phyloP scores from a whole-genome alignment of 2,113 vertebrate species.

The Lampris incognitus region DNA sequence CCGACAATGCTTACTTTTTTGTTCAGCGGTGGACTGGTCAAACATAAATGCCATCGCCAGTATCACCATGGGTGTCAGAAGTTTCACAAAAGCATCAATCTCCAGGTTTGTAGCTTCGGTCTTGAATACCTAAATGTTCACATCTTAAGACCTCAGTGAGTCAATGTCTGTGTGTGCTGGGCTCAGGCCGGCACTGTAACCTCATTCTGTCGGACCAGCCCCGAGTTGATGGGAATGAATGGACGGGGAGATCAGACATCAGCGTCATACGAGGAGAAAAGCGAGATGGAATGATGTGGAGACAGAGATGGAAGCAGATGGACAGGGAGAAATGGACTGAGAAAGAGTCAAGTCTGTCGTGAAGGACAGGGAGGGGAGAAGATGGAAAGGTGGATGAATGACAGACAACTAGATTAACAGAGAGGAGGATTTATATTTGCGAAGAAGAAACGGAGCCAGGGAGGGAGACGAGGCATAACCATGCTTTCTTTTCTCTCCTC shows the following conservation, averaged over 20 bases:
- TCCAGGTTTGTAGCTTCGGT: too few species aligned
- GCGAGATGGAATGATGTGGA: neutral
- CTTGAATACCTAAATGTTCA: too few species aligned
- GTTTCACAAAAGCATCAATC: too few species aligned
- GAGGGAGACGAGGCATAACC: neutral
- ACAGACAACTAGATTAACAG: neutral
- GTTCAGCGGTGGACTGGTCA: too few species aligned
- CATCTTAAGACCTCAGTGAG: neutral
- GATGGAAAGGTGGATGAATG: neutral
- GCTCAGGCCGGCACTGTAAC: slow-evolving; percentile 54
- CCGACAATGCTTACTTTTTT: too few species aligned
- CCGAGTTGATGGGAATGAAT: slow-evolving; percentile 38
- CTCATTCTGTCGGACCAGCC: slow-evolving; percentile 70
- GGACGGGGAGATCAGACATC: slow-evolving; percentile 46
- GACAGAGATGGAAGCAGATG: slow-evolving; percentile 7
- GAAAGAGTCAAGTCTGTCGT: slow-evolving; percentile 26
- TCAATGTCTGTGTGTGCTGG: neutral
- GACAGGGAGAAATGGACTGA: neutral
- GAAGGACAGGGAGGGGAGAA: slow-evolving; percentile 7
- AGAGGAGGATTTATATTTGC: neutral
- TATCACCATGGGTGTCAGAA: too few species aligned
- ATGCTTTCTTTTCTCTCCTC: slow-evolving; percentile 5
- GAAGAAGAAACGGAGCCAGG: neutral
- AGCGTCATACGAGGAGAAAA: slow-evolving; percentile 40
- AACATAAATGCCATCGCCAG: too few species aligned